A percentile compares a stretch with the other conserved stretches of the same genome.
Conservation (phyloP, 2,113 vertebrate species). For the Protobothrops mucrosquamatus region DNA sequence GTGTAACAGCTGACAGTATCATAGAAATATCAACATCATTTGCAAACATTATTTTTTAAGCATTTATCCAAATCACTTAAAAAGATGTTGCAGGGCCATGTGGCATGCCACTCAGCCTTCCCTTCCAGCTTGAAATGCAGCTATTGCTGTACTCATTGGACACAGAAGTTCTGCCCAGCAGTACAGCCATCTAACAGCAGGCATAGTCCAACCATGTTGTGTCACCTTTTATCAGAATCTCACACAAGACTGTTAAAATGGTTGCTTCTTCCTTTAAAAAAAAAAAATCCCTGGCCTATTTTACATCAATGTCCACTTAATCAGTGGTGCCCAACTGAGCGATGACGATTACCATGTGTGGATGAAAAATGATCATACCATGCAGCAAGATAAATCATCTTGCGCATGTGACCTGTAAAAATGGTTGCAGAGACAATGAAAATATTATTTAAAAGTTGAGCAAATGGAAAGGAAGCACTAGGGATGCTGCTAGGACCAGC, state of each 20-base stretch:
- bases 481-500: not conserved
- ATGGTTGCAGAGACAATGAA: not conserved
- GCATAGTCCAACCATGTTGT: not conserved
- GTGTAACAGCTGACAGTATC: not conserved
- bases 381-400: not conserved
- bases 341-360: not conserved
- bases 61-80: not conserved
- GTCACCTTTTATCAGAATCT: not conserved
- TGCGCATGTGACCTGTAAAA: not conserved
- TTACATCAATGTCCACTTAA: not conserved
- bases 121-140: not conserved
- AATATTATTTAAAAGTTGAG: not conserved
- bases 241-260: not conserved
- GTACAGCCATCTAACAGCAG: not conserved
- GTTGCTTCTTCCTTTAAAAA: not conserved
- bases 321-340: not conserved
- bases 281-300: not conserved
- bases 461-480: not conserved
- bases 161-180: not conserved
- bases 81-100: not conserved
- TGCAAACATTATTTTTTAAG: not conserved
- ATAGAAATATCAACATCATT: not conserved
- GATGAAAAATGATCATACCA: not conserved
- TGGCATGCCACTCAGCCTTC: not conserved
- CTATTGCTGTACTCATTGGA: not conserved